Evolutionary conservation across 1,140 invertebrate genomes (phyloP), one percentile per base, ranked within the genome.

Genomic region (Drosophila truncata): DNA sequence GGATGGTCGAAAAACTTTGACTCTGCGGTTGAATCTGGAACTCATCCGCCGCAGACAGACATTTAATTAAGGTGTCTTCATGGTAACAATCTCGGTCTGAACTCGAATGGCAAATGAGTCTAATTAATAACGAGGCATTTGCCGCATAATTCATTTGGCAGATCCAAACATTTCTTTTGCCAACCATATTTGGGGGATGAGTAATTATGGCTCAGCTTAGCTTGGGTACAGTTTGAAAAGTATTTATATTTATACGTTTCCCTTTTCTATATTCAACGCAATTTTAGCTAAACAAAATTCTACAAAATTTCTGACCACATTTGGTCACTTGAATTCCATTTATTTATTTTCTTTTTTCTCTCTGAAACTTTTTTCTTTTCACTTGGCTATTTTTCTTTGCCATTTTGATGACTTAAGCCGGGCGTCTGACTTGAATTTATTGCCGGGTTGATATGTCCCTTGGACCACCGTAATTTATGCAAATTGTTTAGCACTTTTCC

Each of bases 121-220:
- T 91, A 91, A 91, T 91, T 91, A 91, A 91, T 91, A 91, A 91
- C 81, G 83, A 91, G 80, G 88, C 84, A 91, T 91, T 91, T 91
- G 78, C 88, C 66, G 72, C 88, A 91, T 91, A 85, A 91, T 90
- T 90, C 82, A 90, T 82, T 55, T 64, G 35, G 35, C 54, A 59
- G 54, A 33, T 49, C 27, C 13, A 57, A 33, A 62, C 18, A 47
- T 67, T 62, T 62, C 42, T 60, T 61, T 65, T 25, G 1, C 20
- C 20, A 1, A 14, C 13, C 2, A 18, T 14, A 9, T 60, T 49
- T 29, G n/a, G 9, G 52, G 52, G 14, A 49, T 50, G 70, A 35
- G 70, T 72, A 72, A 72, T 72, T 72, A 50, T 35, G 18, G 20
- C 14, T 7, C 9, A 27, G 14, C 3, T 23, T 16, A 8, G 27